Conservation (phyloP, 2,888 invertebrate species). For the Eilema sororculum region DNA sequence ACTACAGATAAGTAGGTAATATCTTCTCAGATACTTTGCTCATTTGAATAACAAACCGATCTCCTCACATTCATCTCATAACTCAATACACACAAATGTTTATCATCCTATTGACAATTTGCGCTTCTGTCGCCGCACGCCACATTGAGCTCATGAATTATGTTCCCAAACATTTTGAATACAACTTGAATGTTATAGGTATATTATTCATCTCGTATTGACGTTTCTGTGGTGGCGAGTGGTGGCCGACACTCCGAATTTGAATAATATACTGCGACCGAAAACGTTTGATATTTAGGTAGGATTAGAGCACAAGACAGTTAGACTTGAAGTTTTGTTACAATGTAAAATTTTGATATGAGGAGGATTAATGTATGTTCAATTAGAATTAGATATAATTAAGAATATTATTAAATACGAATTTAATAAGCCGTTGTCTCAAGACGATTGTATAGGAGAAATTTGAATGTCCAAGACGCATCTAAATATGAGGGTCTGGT, state of each 20-base stretch:
- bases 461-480: no score
- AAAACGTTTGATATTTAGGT: constrained; percentile 33
- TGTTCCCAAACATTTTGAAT: constrained; percentile 65
- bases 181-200: constrained; percentile 35
- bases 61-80: constrained; percentile 7
- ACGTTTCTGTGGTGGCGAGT: constrained; percentile 34
- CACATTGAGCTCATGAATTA: constrained; percentile 63
- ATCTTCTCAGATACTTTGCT: not conserved
- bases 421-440: no score
- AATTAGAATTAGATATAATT: no score
- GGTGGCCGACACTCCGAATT: constrained; percentile 23
- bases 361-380: no score
- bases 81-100: constrained; percentile 24
- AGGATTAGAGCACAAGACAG: not conserved
- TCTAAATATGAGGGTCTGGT: no score
- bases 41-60: not conserved
- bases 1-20: not conserved
- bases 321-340: not conserved
- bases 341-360: no score
- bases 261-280: constrained; percentile 25
- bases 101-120: constrained; percentile 44
- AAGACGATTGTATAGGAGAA: no score
- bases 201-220: constrained; percentile 53
- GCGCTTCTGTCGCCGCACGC: constrained; percentile 40
- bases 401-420: no score